Percentiles rank a stretch among this genome's conserved stretches.
These are phyloP conservation scores for Hiodon alosoides DNA, from an alignment of 2,113 vertebrate species.

Conservation along the genomic window DNA sequence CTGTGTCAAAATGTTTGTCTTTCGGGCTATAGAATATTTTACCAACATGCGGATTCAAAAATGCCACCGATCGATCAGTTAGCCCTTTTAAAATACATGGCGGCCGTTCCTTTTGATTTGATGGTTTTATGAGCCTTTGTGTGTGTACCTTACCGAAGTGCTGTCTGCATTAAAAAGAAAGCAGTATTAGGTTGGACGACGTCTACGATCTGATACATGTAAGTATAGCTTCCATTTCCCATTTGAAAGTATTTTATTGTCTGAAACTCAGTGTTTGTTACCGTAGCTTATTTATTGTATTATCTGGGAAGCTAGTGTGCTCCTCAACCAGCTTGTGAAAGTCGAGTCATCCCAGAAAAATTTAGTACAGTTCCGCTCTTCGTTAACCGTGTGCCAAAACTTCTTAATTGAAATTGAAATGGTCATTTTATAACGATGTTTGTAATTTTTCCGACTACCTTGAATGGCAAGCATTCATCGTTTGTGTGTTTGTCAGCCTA, in stretches of 20 bases:
- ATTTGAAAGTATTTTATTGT: neutral
- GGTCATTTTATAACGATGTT: neutral
- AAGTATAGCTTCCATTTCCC: neutral
- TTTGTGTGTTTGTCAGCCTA: too few relatives aligned
- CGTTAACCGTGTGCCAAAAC: neutral
- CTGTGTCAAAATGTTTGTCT: slow-evolving; percentile 16
- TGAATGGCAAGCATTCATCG: neutral
- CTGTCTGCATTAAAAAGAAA: neutral
- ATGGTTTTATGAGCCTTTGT: neutral
- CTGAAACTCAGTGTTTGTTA: neutral
- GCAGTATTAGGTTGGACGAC: slow-evolving; percentile 3
- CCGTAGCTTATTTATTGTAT: neutral
- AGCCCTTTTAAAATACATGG: neutral
- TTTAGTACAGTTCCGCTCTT: neutral
- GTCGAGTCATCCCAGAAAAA: neutral
- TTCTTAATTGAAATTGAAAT: neutral
- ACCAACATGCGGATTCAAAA: neutral
- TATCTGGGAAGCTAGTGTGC: neutral
- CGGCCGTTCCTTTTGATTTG: neutral
- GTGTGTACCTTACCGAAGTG: neutral
- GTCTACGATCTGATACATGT: slow-evolving; percentile 14
- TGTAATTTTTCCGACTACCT: neutral
- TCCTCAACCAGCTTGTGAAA: neutral
- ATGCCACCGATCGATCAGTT: neutral
- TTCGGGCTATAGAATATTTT: slow-evolving; percentile 14